Percentiles rank a stretch among this genome's conserved stretches.
phyloP scores from a whole-genome alignment of 2,888 invertebrate genomes.

The Hydrotaea cyrtoneurina region DNA sequence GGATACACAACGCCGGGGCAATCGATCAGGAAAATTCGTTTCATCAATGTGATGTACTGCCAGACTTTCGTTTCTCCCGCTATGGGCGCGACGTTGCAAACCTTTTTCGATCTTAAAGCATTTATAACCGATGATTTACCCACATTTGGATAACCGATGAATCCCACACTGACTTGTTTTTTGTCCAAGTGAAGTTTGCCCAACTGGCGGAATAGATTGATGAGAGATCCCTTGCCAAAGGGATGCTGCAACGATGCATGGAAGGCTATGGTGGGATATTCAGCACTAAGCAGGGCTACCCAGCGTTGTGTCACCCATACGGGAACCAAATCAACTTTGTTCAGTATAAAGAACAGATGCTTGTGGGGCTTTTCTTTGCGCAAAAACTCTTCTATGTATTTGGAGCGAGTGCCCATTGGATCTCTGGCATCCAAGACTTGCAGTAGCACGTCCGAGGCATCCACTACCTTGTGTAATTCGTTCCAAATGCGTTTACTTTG shows the following conservation, averaged over 20 bases:
- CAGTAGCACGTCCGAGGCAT: slow-evolving; percentile 98
- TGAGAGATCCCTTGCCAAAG: slow-evolving; percentile 98
- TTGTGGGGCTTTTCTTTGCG: slow-evolving; percentile 98
- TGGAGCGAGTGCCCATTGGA: slow-evolving; percentile 97
- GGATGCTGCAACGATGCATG: slow-evolving; percentile 99
- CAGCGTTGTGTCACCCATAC: slow-evolving; percentile 99
- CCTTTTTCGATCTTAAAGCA: slow-evolving; percentile 96
- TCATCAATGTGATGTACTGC: slow-evolving; percentile 99
- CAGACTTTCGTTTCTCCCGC: slow-evolving; percentile 99
- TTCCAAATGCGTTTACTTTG: slow-evolving; percentile 99
- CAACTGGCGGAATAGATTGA: slow-evolving; percentile 97
- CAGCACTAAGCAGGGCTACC: slow-evolving; percentile 95
- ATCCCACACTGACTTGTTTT: slow-evolving; percentile 99
- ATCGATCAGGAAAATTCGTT: slow-evolving; percentile 97
- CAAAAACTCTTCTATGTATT: slow-evolving; percentile 94
- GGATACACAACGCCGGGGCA: slow-evolving; percentile 99
- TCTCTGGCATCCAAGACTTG: slow-evolving; percentile 98
- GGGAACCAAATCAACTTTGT: slow-evolving; percentile 98
- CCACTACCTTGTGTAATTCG: slow-evolving; percentile 99
- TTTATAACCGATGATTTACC: slow-evolving; percentile 99
- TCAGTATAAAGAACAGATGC: slow-evolving; percentile 97
- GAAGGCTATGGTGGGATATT: slow-evolving; percentile 98
- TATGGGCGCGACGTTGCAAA: slow-evolving; percentile 99
- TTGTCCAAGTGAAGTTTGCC: slow-evolving; percentile 97
- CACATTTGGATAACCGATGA: slow-evolving; percentile 99